A percentile compares a stretch with the other conserved stretches of the same genome.
These are phyloP conservation scores for Trichogramma dendrolimi DNA, from an alignment of 2,888 invertebrate species.

Conservation along the genomic window DNA sequence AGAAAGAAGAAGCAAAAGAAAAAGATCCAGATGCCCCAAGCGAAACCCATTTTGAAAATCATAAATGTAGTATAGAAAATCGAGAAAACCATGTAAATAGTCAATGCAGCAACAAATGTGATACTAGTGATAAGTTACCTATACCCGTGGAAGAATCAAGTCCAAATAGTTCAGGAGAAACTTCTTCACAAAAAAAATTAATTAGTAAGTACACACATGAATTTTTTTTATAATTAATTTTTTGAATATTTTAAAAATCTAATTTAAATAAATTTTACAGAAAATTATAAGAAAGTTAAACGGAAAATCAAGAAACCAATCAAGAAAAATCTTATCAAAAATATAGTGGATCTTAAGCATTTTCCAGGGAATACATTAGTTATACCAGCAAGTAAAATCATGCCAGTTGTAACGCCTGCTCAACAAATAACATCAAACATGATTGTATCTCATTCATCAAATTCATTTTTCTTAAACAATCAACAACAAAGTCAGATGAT, in stretches of 20 bases:
- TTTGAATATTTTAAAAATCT: neutral
- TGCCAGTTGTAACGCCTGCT: constrained; percentile 48
- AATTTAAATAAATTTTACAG: constrained; percentile 24
- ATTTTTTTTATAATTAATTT: constrained; percentile 1
- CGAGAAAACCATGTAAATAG: constrained; percentile 47
- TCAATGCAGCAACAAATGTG: constrained; percentile 22
- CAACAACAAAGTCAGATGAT: constrained; percentile 48
- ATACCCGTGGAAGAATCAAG: constrained; percentile 11
- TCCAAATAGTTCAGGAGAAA: constrained; percentile 1
- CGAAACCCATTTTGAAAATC: constrained; percentile 31
- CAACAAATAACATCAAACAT: constrained; percentile 44
- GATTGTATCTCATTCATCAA: constrained; percentile 42
- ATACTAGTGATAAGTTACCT: constrained; percentile 15
- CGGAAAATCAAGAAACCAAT: constrained; percentile 36
- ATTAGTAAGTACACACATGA: constrained; percentile 23
- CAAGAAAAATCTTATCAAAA: constrained; percentile 28
- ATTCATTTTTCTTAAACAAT: constrained; percentile 46
- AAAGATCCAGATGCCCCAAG: constrained; percentile 36
- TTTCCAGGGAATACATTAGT: constrained; percentile 45
- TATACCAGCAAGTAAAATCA: constrained; percentile 46
- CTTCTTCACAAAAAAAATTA: constrained; percentile 10
- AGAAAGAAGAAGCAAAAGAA: constrained; percentile 33
- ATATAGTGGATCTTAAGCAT: constrained; percentile 33
- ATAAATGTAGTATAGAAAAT: constrained; percentile 41
- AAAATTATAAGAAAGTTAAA: constrained; percentile 34